phyloP scores from a whole-genome alignment of 2,113 vertebrate species.

The Xiphophorus hellerii region DNA sequence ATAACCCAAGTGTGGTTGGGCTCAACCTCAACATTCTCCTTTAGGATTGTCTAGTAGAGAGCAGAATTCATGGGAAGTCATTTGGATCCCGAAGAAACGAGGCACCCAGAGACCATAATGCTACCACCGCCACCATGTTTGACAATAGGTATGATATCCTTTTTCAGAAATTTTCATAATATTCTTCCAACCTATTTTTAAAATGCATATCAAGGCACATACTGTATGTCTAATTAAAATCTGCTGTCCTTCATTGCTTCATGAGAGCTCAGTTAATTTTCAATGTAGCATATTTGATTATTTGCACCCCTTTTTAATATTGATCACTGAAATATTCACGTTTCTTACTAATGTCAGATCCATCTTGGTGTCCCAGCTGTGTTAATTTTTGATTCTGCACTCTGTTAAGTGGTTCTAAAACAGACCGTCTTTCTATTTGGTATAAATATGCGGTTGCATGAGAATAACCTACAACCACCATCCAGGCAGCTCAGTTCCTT shows the following conservation, averaged over 20 bases:
- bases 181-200: neutral
- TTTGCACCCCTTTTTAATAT: too few relatives aligned
- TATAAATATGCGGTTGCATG: neutral
- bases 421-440: neutral
- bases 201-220: neutral
- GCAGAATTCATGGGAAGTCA: neutral
- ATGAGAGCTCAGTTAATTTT: too few relatives aligned
- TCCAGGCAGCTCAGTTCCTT: constrained; percentile 4
- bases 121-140: neutral
- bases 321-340: too few relatives aligned
- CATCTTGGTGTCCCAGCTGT: neutral
- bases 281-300: too few relatives aligned
- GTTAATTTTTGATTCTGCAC: neutral
- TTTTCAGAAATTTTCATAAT: neutral
- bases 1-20: too few relatives aligned
- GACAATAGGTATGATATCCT: neutral
- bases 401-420: neutral
- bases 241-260: too few relatives aligned
- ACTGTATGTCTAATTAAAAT: neutral
- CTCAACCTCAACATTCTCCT: too few relatives aligned
- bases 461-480: neutral
- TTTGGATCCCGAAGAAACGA: neutral
- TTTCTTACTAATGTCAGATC: too few relatives aligned
- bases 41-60: neutral
- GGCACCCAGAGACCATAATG: neutral